Conservation (phyloP, 2,797 vertebrate genomes). For the Sebastes reedi region DNA sequence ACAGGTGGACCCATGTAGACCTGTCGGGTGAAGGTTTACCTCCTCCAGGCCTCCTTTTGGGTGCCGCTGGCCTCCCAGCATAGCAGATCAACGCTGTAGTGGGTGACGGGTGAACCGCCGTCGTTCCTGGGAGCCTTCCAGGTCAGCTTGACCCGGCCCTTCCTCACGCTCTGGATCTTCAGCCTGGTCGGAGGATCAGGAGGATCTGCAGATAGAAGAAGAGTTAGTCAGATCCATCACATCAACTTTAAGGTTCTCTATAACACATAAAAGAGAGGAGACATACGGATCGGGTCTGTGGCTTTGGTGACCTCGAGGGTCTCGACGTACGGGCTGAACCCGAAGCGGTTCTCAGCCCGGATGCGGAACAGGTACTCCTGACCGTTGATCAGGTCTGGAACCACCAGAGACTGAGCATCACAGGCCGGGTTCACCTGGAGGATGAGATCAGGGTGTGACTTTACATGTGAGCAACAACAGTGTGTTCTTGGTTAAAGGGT, state of each 20-base stretch:
- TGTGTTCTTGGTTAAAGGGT: too few species aligned
- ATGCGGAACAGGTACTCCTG: slow-evolving; percentile 96
- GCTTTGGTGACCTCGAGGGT: slow-evolving; percentile 88
- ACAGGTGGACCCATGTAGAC: background rate
- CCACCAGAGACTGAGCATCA: slow-evolving; percentile 89
- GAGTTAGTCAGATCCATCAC: too few species aligned
- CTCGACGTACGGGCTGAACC: slow-evolving; percentile 86
- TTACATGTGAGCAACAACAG: background rate
- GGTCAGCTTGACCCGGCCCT: slow-evolving; percentile 87
- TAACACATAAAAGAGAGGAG: too few species aligned
- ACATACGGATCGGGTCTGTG: slow-evolving; percentile 92
- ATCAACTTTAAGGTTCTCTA: too few species aligned
- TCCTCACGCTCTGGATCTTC: slow-evolving; percentile 90
- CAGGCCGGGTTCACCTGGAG: slow-evolving; percentile 89
- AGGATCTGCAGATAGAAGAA: slow-evolving; percentile 83
- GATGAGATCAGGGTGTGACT: background rate
- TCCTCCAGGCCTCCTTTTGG: slow-evolving; percentile 93
- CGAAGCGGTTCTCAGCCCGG: slow-evolving; percentile 94
- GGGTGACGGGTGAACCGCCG: slow-evolving; percentile 94
- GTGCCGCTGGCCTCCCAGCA: slow-evolving; percentile 91
- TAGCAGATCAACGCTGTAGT: slow-evolving; percentile 95
- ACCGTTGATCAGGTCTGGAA: slow-evolving; percentile 91
- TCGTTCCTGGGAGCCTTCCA: slow-evolving; percentile 98
- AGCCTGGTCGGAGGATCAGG: slow-evolving; percentile 95
- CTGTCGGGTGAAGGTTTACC: slow-evolving; percentile 37